Evolutionary conservation across 2,113 vertebrate genomes (phyloP).

Genomic region (Xyliphius kryptos): DNA sequence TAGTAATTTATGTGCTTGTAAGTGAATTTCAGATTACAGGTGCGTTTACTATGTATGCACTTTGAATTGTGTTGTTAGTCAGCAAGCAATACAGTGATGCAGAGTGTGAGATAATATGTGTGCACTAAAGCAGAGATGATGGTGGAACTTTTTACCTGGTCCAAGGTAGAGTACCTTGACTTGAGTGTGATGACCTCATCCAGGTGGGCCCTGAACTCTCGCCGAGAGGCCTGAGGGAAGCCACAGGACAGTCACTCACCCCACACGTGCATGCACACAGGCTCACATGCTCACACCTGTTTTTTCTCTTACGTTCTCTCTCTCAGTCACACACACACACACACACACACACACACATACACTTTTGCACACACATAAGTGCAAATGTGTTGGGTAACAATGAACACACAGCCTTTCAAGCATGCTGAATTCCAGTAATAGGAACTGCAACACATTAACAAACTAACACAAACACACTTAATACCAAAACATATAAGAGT

Average conservation of each 20-base stretch:
- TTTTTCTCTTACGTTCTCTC: conserved; percentile 21
- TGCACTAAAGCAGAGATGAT: conserved; percentile 54
- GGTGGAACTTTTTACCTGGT: conserved; percentile 72
- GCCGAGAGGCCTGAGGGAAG: conserved; percentile 74
- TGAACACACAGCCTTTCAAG: background rate
- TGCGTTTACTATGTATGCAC: no score
- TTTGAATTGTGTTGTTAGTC: no score
- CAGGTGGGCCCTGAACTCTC: conserved; percentile 78
- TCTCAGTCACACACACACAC: conserved; percentile 13
- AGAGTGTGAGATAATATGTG: conserved; percentile 42
- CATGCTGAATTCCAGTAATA: background rate
- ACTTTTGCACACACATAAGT: conserved; percentile 2
- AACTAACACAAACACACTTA: background rate
- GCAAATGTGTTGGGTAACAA: no score
- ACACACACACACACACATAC: conserved; percentile 18
- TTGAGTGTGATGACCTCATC: conserved; percentile 81
- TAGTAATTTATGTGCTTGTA: no score
- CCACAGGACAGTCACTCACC: conserved; percentile 71
- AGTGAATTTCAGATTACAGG: no score
- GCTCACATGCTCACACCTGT: conserved; percentile 5
- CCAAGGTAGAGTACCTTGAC: conserved; percentile 81
- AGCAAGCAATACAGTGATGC: background rate
- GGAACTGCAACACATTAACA: background rate
- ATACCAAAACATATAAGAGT: background rate
- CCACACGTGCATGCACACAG: conserved; percentile 33